Base-by-base conservation (phyloP, 2,113 vertebrate species). In the Chaetorhynchus papuensis region DNA sequence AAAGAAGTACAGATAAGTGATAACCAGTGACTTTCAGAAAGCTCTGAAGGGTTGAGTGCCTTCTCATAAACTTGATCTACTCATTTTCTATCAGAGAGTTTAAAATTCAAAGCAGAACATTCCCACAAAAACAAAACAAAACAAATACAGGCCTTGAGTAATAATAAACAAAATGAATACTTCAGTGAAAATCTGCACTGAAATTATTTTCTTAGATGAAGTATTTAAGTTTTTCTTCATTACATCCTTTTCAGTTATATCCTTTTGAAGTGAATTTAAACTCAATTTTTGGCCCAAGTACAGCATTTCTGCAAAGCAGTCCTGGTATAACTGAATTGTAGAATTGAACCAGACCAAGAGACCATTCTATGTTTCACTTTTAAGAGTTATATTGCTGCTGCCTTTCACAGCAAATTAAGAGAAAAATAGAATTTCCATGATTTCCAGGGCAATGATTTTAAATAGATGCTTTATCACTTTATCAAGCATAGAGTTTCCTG, bases 391-490 rank as follows among this genome's bases (percentile, higher is more conserved):
- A 77, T 70, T 93, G 61, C 65, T 82, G 59, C 26, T 93, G 66
- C 65, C 35, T 93, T 94, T 94, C 91, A 94, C 39, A 95, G 70
- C 27, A 95, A 91, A 97, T 93, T 85, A 96, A 41, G n/a, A 90
- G 60, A 71, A 95, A 77, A 94, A 93, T 37, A 94, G 42, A 87
- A 45, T 56, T 93, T 93, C 71, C 47, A 79, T 90, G 5, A 6
- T 89, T 96, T 96, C 61, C 96, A 96, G 71, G 79, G 76, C 64
- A 66, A 83, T 45, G 35, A 83, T 95, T 96, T 96, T 93, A 97
- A 96, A 93, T 90, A 91, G 96, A 90, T 60, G 49, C 53, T 83
- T 94, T 94, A 96, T 97, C 86, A 88, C 64, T 65, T 96, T 94
- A 94, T 94, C 87, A 90, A 83, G 96, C 39, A 88, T 15, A 86